Base-by-base conservation (phyloP, 2,797 vertebrate genomes). In the Halcyon leucocephala region DNA sequence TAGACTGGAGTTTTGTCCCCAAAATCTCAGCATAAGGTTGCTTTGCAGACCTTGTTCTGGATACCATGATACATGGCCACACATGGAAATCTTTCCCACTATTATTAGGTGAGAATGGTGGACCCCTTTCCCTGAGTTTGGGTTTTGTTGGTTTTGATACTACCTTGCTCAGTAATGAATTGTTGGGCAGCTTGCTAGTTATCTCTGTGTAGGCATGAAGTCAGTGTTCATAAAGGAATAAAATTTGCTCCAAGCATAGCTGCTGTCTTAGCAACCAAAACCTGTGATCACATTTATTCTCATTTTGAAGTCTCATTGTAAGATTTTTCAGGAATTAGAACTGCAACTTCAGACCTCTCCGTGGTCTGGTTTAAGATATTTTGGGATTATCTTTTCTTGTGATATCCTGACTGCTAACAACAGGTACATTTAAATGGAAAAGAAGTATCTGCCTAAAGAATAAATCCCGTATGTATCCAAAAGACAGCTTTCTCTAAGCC, bases 251-350 rank as follows among this genome's bases (percentile, higher is more conserved):
- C 26, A 55, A 3, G 1, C 22, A 26, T 10, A 61, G 5, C 37
- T 39, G 20, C 64, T 60, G 7, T 48, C 46, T 67, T 71, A 51
- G 21, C 65, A 74, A 54, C 2, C 18, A 3, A 82, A 80, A 10
- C 14, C 33, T 52, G 19, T 2, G 8, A 66, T 52, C 48, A 66
- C 3, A 77, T 77, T 87, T 87, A 33, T 82, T 81, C 52, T 89
- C 7, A 61, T 88, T 91, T 67, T 86, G 20, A 91, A 90, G 28
- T 37, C 49, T 71, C 13, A 35, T 13, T 57, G 17, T 0, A 2
- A 87, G 26, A 77, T 81, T 80, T 93, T 95, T 93, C 65, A 78
- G 65, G 57, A 82, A 51, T 86, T 74, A 61, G 19, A 91, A 39
- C 26, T 74, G 31, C 33, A 46, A 21, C 82, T 83, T 76, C 62